phyloP scores from a whole-genome alignment of 2,113 vertebrate species.

The Tragelaphus imberbis region DNA sequence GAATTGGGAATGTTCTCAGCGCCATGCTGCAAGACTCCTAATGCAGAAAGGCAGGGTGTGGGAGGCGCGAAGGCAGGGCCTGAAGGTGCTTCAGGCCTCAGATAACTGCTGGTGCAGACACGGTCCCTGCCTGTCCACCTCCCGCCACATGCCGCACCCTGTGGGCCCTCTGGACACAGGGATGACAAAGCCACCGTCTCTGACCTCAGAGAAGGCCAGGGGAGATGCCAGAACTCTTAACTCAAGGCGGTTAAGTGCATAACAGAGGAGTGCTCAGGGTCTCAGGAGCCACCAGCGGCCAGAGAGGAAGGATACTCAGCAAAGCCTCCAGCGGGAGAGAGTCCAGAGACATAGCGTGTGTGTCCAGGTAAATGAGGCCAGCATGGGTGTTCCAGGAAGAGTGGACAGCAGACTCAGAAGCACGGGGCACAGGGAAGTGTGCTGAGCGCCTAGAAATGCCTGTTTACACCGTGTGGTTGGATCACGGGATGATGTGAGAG shows the following conservation, averaged over 20 bases:
- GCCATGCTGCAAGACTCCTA: not conserved
- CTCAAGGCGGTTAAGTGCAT: not conserved
- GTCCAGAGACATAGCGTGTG: not conserved
- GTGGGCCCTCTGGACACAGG: not conserved
- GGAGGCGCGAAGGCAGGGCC: not conserved
- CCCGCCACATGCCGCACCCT: accelerated
- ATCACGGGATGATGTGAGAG: not conserved
- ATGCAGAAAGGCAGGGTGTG: not conserved
- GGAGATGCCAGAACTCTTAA: not conserved
- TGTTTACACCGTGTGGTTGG: accelerated
- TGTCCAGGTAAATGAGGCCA: not conserved
- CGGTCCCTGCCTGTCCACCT: not conserved
- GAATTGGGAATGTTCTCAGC: not conserved
- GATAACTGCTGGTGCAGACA: not conserved
- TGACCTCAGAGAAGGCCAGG: not conserved
- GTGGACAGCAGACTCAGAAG: not conserved
- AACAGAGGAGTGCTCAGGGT: not conserved
- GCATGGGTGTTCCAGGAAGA: not conserved
- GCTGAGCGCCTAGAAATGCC: not conserved
- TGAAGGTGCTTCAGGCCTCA: not conserved
- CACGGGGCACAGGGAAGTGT: not conserved
- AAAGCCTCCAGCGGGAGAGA: not conserved
- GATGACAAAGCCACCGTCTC: not conserved
- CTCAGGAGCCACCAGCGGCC: too few species aligned
- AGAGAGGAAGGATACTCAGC: not conserved